Evolutionary conservation across 1,140 invertebrate species (phyloP).

Genomic region (Drosophila murphyi): DNA sequence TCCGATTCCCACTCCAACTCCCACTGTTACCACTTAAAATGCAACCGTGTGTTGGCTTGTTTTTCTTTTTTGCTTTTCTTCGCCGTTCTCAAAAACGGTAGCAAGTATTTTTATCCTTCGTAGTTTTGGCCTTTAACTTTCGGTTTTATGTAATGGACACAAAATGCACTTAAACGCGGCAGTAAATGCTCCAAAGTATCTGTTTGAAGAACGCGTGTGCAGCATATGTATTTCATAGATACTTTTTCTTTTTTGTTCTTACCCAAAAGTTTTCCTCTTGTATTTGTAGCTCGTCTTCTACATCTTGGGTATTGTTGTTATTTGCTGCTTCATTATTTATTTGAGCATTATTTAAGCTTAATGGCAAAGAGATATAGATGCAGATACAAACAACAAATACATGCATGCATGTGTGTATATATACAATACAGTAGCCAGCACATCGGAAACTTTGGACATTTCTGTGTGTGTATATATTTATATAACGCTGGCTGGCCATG

Average conservation of each 20-base stretch:
- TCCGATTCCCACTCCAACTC: background rate
- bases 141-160: constrained; percentile 68
- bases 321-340: constrained; percentile 57
- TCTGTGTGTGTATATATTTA: constrained; percentile 21
- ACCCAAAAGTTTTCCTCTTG: constrained; percentile 11
- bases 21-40: background rate
- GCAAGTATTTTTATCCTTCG: constrained; percentile 12
- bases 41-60: constrained; percentile 29
- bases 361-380: constrained; percentile 49
- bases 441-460: constrained; percentile 44
- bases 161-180: constrained; percentile 65
- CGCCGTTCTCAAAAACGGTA: constrained; percentile 19
- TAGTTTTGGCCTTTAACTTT: constrained; percentile 50
- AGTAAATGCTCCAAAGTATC: constrained; percentile 53
- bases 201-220: constrained; percentile 52
- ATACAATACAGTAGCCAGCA: constrained; percentile 28
- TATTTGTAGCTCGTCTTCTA: constrained; percentile 22
- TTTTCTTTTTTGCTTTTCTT: background rate
- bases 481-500: constrained; percentile 23
- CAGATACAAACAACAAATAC: constrained; percentile 31
- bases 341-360: constrained; percentile 69
- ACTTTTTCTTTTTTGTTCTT: constrained; percentile 34
- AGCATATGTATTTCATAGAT: constrained; percentile 49
- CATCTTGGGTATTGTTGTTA: constrained; percentile 34
- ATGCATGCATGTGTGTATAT: constrained; percentile 1